Evolutionary conservation across 2,888 invertebrate genomes (phyloP), one percentile per base, ranked within the genome.

Genomic region (Trissolcus brochymenae): DNA sequence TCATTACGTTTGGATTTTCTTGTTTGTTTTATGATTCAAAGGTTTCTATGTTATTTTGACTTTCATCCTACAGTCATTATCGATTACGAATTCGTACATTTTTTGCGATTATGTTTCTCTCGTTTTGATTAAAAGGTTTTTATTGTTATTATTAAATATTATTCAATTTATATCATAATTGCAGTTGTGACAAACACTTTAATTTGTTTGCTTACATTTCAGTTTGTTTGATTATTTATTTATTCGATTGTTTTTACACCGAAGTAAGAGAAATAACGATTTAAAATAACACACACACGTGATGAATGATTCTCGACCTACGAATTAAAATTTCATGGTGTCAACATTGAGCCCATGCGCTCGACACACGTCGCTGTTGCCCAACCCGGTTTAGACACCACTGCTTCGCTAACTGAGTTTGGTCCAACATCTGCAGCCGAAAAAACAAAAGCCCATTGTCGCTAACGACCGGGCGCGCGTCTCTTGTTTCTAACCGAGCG

Each of bases 401-500:
- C 70, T 72, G 74, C 76, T 73, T 60, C 76, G 73, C 77, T 76
- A 67, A 76, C 79, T 80, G 81, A 81, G 82, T 84, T 82, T 80
- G 82, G 82, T 80, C 83, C 85, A 87, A 89, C 89, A 89, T 89
- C 89, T 89, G 89, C 88, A 87, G 86, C 87, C 88, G 89, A 88
- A 89, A 89, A 89, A 89, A 89, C 89, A 89, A 89, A 89, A 88
- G 89, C 86, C 89, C 81, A 88, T 89, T 89, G 89, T 89, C 86
- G 86, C 87, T 89, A 89, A 89, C 88, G 87, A 88, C 88, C 89
- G 88, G 87, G 84, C 87, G 86, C 85, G 84, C 88, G 87, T 89
- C 89, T 89, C 89, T 88, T 87, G 88, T 89, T 89, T 89, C 89
- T 89, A 88, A 87, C 85, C 88, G 87, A 88, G 88, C 87, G 88